Percentiles rank a stretch among this genome's conserved stretches.
Conservation (phyloP, 2,888 invertebrate genomes). For the Pseudococcus longispinus region DNA sequence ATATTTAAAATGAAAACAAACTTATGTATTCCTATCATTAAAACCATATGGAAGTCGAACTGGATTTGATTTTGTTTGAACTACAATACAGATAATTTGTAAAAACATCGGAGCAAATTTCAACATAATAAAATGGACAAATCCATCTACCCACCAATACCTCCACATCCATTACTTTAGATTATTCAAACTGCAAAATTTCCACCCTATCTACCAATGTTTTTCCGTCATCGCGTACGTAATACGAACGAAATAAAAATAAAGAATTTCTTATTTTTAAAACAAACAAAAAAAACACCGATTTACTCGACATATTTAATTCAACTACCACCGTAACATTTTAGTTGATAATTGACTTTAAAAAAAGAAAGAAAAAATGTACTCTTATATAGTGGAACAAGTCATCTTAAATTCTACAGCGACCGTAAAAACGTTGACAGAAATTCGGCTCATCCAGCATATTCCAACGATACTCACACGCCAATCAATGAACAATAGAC, state of each 20-base stretch:
- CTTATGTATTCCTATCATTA: not conserved
- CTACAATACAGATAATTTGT: not conserved
- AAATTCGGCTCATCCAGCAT: not conserved
- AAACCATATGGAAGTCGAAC: not conserved
- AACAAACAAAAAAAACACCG: not conserved
- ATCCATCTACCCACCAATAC: no score
- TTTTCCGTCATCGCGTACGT: not conserved
- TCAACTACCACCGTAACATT: slow-evolving; percentile 26
- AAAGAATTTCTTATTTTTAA: not conserved
- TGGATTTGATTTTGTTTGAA: no score
- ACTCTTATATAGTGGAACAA: not conserved
- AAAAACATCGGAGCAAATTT: not conserved
- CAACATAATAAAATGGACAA: not conserved
- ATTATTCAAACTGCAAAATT: not conserved
- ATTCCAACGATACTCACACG: not conserved
- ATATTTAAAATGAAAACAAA: not conserved
- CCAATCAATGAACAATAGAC: slow-evolving; percentile 4
- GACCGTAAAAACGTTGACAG: not conserved
- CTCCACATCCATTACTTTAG: not conserved
- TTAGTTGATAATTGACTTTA: slow-evolving; percentile 2
- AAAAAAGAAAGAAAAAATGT: not conserved
- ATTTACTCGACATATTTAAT: not conserved
- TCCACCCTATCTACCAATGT: not conserved
- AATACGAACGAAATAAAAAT: not conserved
- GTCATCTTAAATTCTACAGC: not conserved